Evolutionary conservation across 2,797 vertebrate species (phyloP).

Genomic region (Serranus cabrilla): DNA sequence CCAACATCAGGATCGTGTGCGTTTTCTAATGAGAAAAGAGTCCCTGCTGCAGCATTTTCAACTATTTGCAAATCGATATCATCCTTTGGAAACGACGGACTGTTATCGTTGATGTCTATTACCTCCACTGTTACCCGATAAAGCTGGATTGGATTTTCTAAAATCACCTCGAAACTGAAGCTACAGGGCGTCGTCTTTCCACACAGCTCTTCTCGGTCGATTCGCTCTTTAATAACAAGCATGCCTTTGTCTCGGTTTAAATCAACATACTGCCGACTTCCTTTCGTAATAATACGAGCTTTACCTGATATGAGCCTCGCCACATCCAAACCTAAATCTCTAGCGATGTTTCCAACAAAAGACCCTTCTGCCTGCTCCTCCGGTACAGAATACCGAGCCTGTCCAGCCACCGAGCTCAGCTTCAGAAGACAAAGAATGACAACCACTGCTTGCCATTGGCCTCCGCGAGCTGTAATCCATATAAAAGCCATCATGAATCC

Average conservation of each 20-base stretch:
- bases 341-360: slow-evolving; percentile 79
- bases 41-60: slow-evolving; percentile 42
- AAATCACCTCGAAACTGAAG: slow-evolving; percentile 79
- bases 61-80: slow-evolving; percentile 62
- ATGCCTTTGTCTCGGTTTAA: slow-evolving; percentile 81
- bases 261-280: slow-evolving; percentile 73
- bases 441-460: slow-evolving; percentile 40
- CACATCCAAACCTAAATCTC: slow-evolving; percentile 80
- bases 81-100: slow-evolving; percentile 69
- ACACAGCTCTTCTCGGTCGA: slow-evolving; percentile 84
- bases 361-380: slow-evolving; percentile 80
- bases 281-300: slow-evolving; percentile 76
- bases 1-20: slow-evolving; percentile 75
- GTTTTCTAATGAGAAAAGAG: slow-evolving; percentile 54
- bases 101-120: slow-evolving; percentile 81
- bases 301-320: slow-evolving; percentile 72
- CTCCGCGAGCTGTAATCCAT: slow-evolving; percentile 23
- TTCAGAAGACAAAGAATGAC: slow-evolving; percentile 66
- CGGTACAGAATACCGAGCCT: slow-evolving; percentile 77
- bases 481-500: slow-evolving; percentile 34
- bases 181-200: slow-evolving; percentile 75
- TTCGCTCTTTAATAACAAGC: slow-evolving; percentile 79
- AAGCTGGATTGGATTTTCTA: slow-evolving; percentile 82
- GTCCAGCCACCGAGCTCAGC: slow-evolving; percentile 59
- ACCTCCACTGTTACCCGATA: slow-evolving; percentile 73